These are phyloP conservation scores for Chrysocyon brachyurus DNA, from an alignment of 2,797 vertebrate species.

Conservation along the genomic window DNA sequence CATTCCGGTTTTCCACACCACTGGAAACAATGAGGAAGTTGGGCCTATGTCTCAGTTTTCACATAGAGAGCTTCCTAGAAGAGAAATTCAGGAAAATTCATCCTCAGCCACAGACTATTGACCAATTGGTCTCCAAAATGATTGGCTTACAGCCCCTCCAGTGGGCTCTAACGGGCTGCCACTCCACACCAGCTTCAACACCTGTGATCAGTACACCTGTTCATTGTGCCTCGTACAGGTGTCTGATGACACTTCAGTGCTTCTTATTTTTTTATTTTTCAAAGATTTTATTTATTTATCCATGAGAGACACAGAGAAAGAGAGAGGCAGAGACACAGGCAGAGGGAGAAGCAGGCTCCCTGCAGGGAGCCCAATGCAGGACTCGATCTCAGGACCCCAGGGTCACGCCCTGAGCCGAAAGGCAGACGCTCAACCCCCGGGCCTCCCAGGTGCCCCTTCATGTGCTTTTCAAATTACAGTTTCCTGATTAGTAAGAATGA, in stretches of 20 bases:
- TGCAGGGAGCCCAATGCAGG: no score
- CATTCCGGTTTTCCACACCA: background rate
- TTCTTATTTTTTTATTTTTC: no score
- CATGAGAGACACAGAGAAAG: no score
- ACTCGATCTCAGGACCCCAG: no score
- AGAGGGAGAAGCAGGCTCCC: no score
- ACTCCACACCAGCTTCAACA: fast-evolving
- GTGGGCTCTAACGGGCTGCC: background rate
- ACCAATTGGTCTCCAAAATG: no score
- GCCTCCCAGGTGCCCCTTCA: no score
- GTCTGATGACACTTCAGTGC: background rate
- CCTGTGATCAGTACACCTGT: fast-evolving
- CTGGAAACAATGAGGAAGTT: background rate
- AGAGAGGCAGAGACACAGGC: no score
- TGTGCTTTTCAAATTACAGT: background rate
- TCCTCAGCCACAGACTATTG: background rate
- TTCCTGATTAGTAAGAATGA: no score
- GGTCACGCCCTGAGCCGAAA: no score
- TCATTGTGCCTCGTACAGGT: fast-evolving
- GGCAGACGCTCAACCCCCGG: no score
- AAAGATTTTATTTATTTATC: no score
- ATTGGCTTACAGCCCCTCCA: fast-evolving
- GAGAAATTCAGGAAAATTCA: background rate
- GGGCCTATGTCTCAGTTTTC: background rate
- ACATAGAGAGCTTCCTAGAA: background rate